Conservation (phyloP, 2,113 vertebrate genomes). For the Felis catus region DNA sequence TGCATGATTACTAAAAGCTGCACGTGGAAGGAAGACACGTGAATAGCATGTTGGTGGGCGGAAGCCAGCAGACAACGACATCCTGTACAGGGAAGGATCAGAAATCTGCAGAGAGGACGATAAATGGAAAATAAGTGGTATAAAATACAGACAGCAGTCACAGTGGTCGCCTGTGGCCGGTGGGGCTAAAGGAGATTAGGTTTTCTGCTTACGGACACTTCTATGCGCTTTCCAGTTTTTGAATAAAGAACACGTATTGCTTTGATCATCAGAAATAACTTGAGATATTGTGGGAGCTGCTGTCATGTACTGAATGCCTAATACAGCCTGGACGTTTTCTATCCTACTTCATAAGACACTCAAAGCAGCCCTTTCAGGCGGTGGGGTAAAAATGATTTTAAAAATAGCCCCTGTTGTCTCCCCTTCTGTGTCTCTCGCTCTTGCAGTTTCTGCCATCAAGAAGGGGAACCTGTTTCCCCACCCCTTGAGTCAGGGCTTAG, state of each 20-base stretch:
- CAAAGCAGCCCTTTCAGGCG: background rate
- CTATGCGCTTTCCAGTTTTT: background rate
- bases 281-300: background rate
- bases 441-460: background rate
- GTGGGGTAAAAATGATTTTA: no score
- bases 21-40: background rate
- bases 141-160: background rate
- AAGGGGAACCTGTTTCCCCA: background rate
- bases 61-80: background rate
- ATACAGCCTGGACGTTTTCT: background rate
- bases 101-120: background rate
- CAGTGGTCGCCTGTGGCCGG: background rate
- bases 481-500: background rate
- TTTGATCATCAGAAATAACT: constrained; percentile 5
- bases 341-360: background rate
- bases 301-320: background rate
- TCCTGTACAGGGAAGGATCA: rapidly evolving
- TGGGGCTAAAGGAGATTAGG: background rate
- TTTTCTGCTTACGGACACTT: background rate
- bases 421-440: background rate
- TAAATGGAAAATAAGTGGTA: background rate
- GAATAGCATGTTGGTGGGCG: background rate
- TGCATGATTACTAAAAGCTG: background rate
- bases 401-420: background rate
- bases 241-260: background rate